A percentile compares a stretch with the other conserved stretches of the same genome.
These are phyloP conservation scores for Protodeltote pygarga DNA, from an alignment of 2,888 invertebrate genomes.

Conservation along the genomic window DNA sequence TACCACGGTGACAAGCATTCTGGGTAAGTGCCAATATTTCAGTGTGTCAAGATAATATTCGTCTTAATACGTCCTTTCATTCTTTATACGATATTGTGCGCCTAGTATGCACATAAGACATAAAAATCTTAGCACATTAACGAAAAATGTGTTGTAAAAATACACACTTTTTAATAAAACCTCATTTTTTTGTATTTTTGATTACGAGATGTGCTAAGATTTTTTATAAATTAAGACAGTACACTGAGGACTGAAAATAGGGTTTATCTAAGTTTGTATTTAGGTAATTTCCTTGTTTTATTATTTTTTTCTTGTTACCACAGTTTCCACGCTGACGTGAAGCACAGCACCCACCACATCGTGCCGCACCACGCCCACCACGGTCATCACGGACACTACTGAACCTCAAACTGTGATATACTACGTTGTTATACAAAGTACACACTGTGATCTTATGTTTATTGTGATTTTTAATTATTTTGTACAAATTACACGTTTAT, in stretches of 20 bases:
- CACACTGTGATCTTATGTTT: slow-evolving; percentile 32
- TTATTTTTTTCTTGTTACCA: slow-evolving; percentile 22
- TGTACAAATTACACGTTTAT: slow-evolving; percentile 36
- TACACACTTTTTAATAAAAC: too few species aligned
- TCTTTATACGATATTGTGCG: too few species aligned
- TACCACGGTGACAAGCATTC: slow-evolving; percentile 82
- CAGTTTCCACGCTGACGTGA: slow-evolving; percentile 80
- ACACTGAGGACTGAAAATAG: too few species aligned
- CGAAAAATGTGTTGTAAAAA: too few species aligned
- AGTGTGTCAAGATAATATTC: background rate
- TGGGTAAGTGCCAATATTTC: slow-evolving; percentile 61
- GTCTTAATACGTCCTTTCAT: too few species aligned
- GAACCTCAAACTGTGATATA: slow-evolving; percentile 33
- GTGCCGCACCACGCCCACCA: slow-evolving; percentile 68
- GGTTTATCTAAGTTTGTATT: too few species aligned
- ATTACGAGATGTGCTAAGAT: too few species aligned
- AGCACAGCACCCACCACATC: slow-evolving; percentile 75
- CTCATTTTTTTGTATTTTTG: too few species aligned
- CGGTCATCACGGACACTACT: slow-evolving; percentile 37
- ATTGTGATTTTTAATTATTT: slow-evolving; percentile 34
- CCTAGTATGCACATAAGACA: too few species aligned
- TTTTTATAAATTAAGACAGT: too few species aligned
- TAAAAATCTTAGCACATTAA: too few species aligned
- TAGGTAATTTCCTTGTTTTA: too few species aligned
- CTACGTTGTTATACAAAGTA: slow-evolving; percentile 18